A percentile compares a stretch with the other conserved stretches of the same genome.
Evolutionary conservation across 2,113 vertebrate genomes (phyloP).

Genomic region (Phaethon lepturus): DNA sequence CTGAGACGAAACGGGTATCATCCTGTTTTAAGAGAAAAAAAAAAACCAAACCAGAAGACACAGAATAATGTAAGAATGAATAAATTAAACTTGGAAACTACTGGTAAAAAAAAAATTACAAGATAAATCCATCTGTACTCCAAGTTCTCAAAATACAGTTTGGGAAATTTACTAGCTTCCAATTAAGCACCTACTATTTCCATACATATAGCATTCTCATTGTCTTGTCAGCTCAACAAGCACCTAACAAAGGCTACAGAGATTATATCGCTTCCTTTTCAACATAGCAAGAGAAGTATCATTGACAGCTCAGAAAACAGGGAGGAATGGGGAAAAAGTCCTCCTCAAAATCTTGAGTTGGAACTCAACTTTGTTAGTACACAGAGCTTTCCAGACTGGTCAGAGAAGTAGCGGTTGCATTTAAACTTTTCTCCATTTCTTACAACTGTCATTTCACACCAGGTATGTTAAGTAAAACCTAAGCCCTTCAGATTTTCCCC

Average conservation of each 20-base stretch:
- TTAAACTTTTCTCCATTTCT: neutral
- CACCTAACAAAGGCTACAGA: neutral
- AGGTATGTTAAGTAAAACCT: neutral
- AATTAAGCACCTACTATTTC: neutral
- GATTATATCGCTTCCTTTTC: neutral
- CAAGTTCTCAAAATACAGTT: neutral
- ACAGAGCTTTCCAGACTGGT: neutral
- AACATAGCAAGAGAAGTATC: neutral
- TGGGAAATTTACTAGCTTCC: neutral
- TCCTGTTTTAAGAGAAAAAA: slow-evolving; percentile 74
- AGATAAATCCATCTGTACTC: neutral
- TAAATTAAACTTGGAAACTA: neutral
- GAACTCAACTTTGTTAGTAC: neutral
- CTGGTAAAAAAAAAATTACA: neutral
- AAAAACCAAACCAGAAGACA: neutral
- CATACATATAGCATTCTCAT: neutral
- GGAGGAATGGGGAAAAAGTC: neutral
- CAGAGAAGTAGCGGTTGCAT: neutral
- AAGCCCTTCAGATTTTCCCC: neutral
- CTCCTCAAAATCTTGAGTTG: neutral
- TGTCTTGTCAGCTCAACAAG: neutral
- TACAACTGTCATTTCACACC: neutral
- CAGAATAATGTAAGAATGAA: neutral
- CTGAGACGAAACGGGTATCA: slow-evolving; percentile 82
- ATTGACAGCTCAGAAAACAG: neutral